Evolutionary conservation across 30 jellyfish, hydroid and myxozoan species (phyloP).

Genomic region (Morbakka virulenta): DNA sequence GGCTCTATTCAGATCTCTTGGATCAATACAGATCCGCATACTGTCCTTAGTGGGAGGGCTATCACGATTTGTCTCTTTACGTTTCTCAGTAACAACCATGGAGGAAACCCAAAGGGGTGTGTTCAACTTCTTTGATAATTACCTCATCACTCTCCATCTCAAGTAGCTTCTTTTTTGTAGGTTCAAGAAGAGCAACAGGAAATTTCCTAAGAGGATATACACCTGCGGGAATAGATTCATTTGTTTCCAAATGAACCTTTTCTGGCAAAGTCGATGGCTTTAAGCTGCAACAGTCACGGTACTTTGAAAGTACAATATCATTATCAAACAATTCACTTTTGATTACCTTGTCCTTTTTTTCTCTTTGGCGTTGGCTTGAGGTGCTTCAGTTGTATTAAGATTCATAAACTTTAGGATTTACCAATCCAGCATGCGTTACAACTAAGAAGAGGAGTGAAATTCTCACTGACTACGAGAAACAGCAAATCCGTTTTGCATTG

Average conservation of each 20-base stretch:
- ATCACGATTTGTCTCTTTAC: slow-evolving; percentile 15
- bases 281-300: no score
- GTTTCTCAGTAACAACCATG: slow-evolving; percentile 45
- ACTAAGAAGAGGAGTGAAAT: slow-evolving; percentile 33
- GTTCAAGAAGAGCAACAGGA: slow-evolving; percentile 29
- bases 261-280: no score
- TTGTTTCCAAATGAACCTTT: not conserved
- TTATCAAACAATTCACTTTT: no score
- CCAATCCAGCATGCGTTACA: slow-evolving; percentile 6
- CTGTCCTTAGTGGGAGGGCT: slow-evolving; percentile 40
- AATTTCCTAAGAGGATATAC: slow-evolving; percentile 14
- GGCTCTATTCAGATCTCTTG: no score
- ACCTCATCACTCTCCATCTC: slow-evolving; percentile 33
- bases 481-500: no score
- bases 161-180: slow-evolving; percentile 22
- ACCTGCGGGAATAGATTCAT: slow-evolving; percentile 7
- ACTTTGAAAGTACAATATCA: slow-evolving; percentile 19
- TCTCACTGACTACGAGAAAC: slow-evolving; percentile 1
- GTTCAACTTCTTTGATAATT: slow-evolving; percentile 23
- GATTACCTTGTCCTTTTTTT: not conserved
- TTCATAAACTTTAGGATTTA: slow-evolving; percentile 24
- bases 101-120: slow-evolving; percentile 49
- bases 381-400: slow-evolving; percentile 3
- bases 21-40: slow-evolving; percentile 46
- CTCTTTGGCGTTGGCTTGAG: slow-evolving; percentile 15